phyloP scores from a whole-genome alignment of 2,113 vertebrate genomes.

The Nothoprocta pentlandii region DNA sequence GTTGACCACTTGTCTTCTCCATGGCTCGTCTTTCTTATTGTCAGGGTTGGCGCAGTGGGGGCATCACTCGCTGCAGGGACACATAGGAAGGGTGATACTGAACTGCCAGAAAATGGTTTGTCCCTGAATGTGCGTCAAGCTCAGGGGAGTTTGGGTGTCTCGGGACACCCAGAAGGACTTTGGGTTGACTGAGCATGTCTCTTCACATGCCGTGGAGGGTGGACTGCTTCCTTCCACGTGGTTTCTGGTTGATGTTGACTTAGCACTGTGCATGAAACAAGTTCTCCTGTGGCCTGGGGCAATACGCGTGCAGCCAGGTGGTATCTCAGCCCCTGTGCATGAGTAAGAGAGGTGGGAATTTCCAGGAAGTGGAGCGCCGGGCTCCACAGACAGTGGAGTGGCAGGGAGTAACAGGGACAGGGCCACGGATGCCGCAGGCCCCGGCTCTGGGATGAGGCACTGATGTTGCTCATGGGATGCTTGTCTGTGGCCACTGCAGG shows the following conservation, averaged over 20 bases:
- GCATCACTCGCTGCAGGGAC: background rate
- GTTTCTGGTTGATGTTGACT: background rate
- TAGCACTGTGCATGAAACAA: background rate
- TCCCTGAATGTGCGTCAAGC: background rate
- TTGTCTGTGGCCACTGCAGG: background rate
- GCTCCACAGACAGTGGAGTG: background rate
- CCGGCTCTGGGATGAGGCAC: background rate
- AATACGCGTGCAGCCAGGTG: background rate
- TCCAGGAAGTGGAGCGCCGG: background rate
- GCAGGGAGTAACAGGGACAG: background rate
- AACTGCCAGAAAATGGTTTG: background rate
- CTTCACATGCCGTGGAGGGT: fast-evolving
- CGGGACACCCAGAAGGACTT: background rate
- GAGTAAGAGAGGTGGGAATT: background rate
- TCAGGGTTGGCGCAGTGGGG: background rate
- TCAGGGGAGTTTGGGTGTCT: background rate
- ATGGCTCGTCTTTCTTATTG: background rate
- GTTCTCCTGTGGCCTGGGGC: background rate
- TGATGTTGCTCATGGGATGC: background rate
- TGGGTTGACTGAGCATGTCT: background rate
- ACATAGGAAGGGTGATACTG: background rate
- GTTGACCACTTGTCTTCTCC: background rate
- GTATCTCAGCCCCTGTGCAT: background rate
- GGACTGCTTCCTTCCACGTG: fast-evolving
- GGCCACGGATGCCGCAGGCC: background rate